A percentile compares a stretch with the other conserved stretches of the same genome.
Evolutionary conservation across 2,888 invertebrate genomes (phyloP).

Genomic region (Drosophila pegasa): DNA sequence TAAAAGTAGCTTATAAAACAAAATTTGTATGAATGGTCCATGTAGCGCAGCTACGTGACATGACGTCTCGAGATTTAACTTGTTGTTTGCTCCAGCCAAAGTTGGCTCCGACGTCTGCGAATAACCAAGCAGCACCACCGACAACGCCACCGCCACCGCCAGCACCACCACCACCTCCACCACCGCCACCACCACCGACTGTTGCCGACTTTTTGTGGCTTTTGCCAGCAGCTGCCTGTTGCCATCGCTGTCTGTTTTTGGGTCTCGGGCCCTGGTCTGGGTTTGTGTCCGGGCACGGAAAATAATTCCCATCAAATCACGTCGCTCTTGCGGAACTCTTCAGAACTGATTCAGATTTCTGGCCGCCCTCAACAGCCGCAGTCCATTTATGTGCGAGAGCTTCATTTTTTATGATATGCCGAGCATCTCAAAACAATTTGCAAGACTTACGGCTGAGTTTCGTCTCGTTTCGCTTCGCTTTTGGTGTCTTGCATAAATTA

Average conservation of each 20-base stretch:
- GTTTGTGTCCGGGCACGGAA: slow-evolving; percentile 49
- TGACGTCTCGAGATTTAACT: slow-evolving; percentile 71
- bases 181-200: neutral
- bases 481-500: slow-evolving; percentile 78
- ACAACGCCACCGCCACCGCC: neutral
- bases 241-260: slow-evolving; percentile 30
- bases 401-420: slow-evolving; percentile 55
- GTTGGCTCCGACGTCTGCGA: slow-evolving; percentile 27
- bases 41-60: slow-evolving; percentile 76
- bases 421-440: slow-evolving; percentile 78
- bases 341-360: slow-evolving; percentile 72
- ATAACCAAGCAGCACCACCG: slow-evolving; percentile 8
- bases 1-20: slow-evolving; percentile 78
- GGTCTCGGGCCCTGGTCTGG: neutral
- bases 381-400: slow-evolving; percentile 36
- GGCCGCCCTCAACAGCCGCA: slow-evolving; percentile 36
- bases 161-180: neutral
- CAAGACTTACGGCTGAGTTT: slow-evolving; percentile 65
- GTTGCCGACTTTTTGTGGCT: slow-evolving; percentile 47
- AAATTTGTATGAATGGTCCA: slow-evolving; percentile 80
- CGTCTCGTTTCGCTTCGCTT: slow-evolving; percentile 21
- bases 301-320: slow-evolving; percentile 76
- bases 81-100: slow-evolving; percentile 58
- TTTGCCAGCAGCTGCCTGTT: slow-evolving; percentile 42
- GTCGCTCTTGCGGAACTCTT: slow-evolving; percentile 72